Percentiles rank a stretch among this genome's conserved stretches.
Evolutionary conservation across 37 sponge, comb jelly and placozoan species (phyloP).

Genomic region (Hormiphora californensis): DNA sequence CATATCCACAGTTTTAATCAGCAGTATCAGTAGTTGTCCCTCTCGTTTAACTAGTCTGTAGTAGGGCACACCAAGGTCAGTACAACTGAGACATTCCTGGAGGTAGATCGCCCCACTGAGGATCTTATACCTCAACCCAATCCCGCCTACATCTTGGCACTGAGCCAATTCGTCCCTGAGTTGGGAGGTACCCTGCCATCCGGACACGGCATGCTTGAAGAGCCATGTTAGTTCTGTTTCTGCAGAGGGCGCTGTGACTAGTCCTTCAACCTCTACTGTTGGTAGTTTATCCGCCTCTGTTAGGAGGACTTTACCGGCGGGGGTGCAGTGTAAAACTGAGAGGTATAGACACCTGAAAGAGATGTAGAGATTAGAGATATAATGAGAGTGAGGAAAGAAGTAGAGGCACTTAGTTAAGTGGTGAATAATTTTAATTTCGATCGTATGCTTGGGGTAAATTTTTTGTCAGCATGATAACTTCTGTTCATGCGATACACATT

Average conservation of each 20-base stretch:
- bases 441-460: too few species aligned
- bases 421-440: too few species aligned
- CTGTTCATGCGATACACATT: too few species aligned
- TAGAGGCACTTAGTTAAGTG: too few species aligned
- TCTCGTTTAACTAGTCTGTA: slow-evolving; percentile 28
- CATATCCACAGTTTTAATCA: background rate
- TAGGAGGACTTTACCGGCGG: background rate
- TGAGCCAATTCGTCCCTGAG: slow-evolving; percentile 22
- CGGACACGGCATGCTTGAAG: slow-evolving; percentile 36
- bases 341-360: slow-evolving; percentile 28
- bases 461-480: too few species aligned
- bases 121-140: slow-evolving; percentile 30
- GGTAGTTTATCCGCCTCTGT: slow-evolving; percentile 27
- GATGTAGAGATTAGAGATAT: too few species aligned
- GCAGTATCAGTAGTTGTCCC: slow-evolving; percentile 27
- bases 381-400: too few species aligned
- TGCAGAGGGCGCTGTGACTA: slow-evolving; percentile 46
- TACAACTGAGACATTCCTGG: slow-evolving; percentile 13
- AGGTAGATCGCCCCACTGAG: slow-evolving; percentile 20
- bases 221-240: slow-evolving; percentile 29
- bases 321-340: slow-evolving; percentile 4
- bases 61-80: slow-evolving; percentile 1
- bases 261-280: slow-evolving; percentile 6
- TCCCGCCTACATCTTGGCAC: slow-evolving; percentile 5
- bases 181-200: background rate